Evolutionary conservation across 1,140 invertebrate genomes (phyloP).

Genomic region (Hyphantria cunea): DNA sequence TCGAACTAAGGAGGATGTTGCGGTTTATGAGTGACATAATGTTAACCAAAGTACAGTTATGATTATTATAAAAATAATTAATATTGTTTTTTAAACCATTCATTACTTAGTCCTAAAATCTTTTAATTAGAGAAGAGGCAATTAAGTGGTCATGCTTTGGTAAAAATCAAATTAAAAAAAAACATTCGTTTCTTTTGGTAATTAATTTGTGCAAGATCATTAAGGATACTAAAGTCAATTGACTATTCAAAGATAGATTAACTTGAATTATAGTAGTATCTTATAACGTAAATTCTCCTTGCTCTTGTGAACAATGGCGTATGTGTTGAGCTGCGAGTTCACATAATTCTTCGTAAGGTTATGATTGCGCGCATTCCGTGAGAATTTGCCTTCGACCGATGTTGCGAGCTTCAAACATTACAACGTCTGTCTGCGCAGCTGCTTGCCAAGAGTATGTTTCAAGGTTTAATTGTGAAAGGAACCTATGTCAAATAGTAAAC

Average conservation of each 20-base stretch:
- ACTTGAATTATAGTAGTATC: background rate
- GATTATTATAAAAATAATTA: too few species aligned
- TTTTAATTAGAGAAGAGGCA: too few species aligned
- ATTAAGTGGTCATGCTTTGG: too few species aligned
- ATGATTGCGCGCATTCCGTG: conserved; percentile 53
- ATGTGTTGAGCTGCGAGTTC: conserved; percentile 22
- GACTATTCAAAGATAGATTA: too few species aligned
- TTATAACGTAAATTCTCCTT: conserved; percentile 15
- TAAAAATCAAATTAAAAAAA: too few species aligned
- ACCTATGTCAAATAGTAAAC: conserved; percentile 25
- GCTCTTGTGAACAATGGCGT: conserved; percentile 17
- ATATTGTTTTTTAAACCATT: background rate
- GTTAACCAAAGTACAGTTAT: too few species aligned
- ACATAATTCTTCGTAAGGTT: conserved; percentile 42
- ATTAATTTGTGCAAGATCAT: too few species aligned
- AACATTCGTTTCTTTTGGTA: too few species aligned
- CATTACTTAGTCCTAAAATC: too few species aligned
- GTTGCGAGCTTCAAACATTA: conserved; percentile 37
- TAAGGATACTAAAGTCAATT: too few species aligned
- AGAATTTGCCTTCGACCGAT: conserved; percentile 52
- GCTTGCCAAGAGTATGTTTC: conserved; percentile 58
- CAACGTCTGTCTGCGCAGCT: conserved; percentile 47
- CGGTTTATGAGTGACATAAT: too few species aligned
- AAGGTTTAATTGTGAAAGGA: conserved; percentile 67
- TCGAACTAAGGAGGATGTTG: too few species aligned